Percentiles rank a stretch among this genome's conserved stretches.
Evolutionary conservation across 2,888 invertebrate species (phyloP).

Genomic region (Scrobipalpa costella): DNA sequence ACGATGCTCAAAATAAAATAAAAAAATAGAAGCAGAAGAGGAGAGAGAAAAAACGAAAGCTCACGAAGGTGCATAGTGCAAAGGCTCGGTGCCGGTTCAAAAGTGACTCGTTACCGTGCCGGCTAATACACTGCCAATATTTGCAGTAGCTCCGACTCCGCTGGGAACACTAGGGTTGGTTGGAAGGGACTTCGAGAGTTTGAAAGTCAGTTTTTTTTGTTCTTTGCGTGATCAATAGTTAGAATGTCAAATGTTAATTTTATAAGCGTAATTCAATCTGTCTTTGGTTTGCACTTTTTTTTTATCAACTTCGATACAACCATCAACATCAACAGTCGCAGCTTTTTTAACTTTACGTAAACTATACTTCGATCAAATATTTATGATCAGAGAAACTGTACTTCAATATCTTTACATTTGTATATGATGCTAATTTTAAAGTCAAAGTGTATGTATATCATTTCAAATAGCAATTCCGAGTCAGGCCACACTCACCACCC

Average conservation of each 20-base stretch:
- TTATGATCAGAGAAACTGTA: too few relatives aligned
- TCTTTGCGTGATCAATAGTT: not conserved
- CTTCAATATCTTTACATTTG: too few relatives aligned
- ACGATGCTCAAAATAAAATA: constrained; percentile 29
- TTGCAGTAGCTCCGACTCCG: constrained; percentile 58
- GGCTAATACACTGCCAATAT: constrained; percentile 74
- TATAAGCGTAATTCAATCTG: too few relatives aligned
- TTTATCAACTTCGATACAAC: too few relatives aligned
- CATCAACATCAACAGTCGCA: too few relatives aligned
- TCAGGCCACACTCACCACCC: not conserved
- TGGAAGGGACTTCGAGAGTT: constrained; percentile 1
- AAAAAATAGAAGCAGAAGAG: constrained; percentile 29
- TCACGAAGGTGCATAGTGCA: constrained; percentile 35
- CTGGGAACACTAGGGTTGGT: constrained; percentile 48
- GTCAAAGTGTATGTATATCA: not conserved
- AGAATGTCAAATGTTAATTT: too few relatives aligned
- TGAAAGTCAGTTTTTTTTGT: not conserved
- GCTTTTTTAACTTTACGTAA: too few relatives aligned
- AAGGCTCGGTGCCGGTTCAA: constrained; percentile 41
- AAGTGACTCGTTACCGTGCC: constrained; percentile 63
- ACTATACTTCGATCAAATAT: too few relatives aligned
- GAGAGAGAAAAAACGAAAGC: constrained; percentile 37
- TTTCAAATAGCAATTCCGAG: not conserved
- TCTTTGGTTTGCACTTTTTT: too few relatives aligned
- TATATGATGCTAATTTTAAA: not conserved